Conservation (phyloP, 2,797 vertebrate genomes). For the Columba guinea region DNA sequence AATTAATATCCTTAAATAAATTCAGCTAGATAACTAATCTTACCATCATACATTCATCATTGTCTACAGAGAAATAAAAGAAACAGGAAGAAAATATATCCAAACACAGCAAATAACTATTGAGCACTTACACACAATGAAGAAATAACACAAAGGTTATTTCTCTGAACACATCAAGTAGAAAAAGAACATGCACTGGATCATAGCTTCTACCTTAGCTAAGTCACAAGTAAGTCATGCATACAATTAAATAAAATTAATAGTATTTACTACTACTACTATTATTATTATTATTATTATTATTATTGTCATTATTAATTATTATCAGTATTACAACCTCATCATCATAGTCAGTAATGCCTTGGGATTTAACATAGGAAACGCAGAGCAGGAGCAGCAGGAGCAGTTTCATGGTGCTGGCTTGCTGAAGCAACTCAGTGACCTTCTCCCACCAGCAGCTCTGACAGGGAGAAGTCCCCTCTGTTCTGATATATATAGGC, state of each 20-base stretch:
- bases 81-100: conserved; percentile 5
- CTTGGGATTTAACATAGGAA: conserved; percentile 30
- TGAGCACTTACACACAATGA: background rate
- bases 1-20: background rate
- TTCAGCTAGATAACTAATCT: conserved; percentile 19
- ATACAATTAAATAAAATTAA: background rate
- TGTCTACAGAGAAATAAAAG: background rate
- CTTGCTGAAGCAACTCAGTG: conserved; percentile 37
- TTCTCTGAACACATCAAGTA: background rate
- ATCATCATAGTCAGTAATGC: background rate
- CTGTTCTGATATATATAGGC: conserved; percentile 49
- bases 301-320: background rate
- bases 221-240: background rate
- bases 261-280: background rate
- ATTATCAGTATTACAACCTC: conserved; percentile 64
- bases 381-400: conserved; percentile 79
- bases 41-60: background rate
- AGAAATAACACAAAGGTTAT: background rate
- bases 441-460: conserved; percentile 16
- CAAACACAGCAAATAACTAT: conserved; percentile 1
- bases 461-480: background rate
- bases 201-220: background rate
- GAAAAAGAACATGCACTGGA: background rate
- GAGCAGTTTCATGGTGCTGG: conserved; percentile 76
- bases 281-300: background rate